A percentile compares a stretch with the other conserved stretches of the same genome.
phyloP scores from a whole-genome alignment of 2,113 vertebrate genomes.

The Pyxicephalus adspersus region DNA sequence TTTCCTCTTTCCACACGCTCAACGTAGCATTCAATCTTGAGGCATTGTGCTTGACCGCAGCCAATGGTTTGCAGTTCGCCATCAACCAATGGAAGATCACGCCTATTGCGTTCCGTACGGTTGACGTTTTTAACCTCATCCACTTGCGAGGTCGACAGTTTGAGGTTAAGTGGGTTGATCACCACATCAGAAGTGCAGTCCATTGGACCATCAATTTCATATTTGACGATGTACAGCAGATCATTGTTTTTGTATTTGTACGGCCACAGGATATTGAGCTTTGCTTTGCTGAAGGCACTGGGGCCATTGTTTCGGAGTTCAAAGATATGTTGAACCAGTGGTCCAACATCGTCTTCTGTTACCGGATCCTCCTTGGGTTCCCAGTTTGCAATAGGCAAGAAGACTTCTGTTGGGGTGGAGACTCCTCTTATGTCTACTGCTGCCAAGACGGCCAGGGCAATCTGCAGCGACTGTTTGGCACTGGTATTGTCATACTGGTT shows the following conservation, averaged over 20 bases:
- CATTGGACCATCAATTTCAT: conserved; percentile 92
- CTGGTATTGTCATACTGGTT: conserved; percentile 88
- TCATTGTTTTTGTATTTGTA: conserved; percentile 82
- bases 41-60: conserved; percentile 80
- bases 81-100: conserved; percentile 73
- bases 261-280: conserved; percentile 86
- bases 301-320: conserved; percentile 94
- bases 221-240: conserved; percentile 84
- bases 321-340: conserved; percentile 88
- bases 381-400: conserved; percentile 94
- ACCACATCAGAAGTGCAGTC: conserved; percentile 87
- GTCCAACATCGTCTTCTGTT: conserved; percentile 90
- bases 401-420: conserved; percentile 87
- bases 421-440: conserved; percentile 92
- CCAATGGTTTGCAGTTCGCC: conserved; percentile 82
- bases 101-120: conserved; percentile 66
- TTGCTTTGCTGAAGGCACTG: conserved; percentile 92
- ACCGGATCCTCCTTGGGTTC: conserved; percentile 79
- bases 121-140: conserved; percentile 76
- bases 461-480: conserved; percentile 77
- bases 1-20: conserved; percentile 88
- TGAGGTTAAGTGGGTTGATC: conserved; percentile 90
- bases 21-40: conserved; percentile 89
- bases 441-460: conserved; percentile 84
- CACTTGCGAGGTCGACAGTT: conserved; percentile 72